phyloP scores from a whole-genome alignment of 2,113 vertebrate species.

The Eretmochelys imbricata region DNA sequence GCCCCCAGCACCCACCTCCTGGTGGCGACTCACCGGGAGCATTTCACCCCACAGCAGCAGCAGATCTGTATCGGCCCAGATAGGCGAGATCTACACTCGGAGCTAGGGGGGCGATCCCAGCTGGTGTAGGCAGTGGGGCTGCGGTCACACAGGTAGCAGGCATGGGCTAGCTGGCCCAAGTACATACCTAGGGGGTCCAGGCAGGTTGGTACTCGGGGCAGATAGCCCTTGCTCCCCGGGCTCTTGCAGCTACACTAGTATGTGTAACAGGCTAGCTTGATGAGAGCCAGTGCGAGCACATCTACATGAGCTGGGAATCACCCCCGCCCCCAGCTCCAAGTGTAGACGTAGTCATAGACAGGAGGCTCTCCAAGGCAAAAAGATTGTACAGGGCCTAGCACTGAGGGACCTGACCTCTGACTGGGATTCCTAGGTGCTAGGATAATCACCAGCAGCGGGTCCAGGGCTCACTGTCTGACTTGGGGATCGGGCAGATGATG shows the following conservation, averaged over 20 bases:
- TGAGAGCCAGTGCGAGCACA: too few species aligned
- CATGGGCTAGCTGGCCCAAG: background rate
- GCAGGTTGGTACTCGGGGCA: background rate
- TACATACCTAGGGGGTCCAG: background rate
- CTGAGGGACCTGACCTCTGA: background rate
- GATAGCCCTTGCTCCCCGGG: background rate
- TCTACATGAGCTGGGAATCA: background rate
- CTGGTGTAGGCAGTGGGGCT: too few species aligned
- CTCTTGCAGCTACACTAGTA: background rate
- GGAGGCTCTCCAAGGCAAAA: background rate
- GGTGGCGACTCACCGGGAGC: constrained; percentile 35
- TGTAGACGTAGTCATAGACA: background rate
- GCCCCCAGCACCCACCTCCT: background rate
- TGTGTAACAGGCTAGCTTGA: too few species aligned
- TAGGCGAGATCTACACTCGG: too few species aligned
- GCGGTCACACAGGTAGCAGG: background rate
- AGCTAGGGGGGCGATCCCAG: too few species aligned
- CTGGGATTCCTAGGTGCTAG: rapidly evolving
- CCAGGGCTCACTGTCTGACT: background rate
- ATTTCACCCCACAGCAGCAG: background rate
- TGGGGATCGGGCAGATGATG: background rate
- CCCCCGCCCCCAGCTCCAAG: background rate
- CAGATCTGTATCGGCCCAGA: background rate
- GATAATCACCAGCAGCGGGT: background rate
- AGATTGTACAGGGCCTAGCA: background rate